Evolutionary conservation across 2,888 invertebrate species (phyloP), one percentile per base, ranked within the genome.

Genomic region (Drosophila vallismaia): DNA sequence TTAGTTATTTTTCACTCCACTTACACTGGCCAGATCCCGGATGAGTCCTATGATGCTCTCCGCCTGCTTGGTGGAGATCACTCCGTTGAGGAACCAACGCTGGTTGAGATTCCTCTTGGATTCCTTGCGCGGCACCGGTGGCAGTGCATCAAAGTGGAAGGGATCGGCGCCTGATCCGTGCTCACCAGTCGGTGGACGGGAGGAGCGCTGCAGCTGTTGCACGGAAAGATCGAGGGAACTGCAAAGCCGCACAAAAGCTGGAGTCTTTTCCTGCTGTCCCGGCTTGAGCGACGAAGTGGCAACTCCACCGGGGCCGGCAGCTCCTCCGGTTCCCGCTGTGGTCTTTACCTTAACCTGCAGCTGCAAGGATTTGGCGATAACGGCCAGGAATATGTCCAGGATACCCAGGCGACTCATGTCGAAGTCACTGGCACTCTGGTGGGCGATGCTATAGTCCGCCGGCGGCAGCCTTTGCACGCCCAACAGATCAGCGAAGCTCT

Each of bases 1-100:
- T 19, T 2, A 19, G 19, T 19, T 19, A 19, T 45, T 29, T 29
- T 19, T 4, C 10, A 14, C 0, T 19, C 2, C 26, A 92, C 93
- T 93, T 93, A 98, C 98, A 89, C 96, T 95, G 19, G 97, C 96
- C 95, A 99, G 97, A 88, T 99, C 98, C 71, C 96, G 95, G 14
- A 99, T 94, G 5, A 99, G 93, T 58, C 94, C 94, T 44, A 98
- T 96, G 46, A 98, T 97, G 52, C 96, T 95, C 90, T 97, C 96
- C 1, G 98, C 97, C 69, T 98, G 94, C 89, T 97, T 96, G 75
- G 95, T 94, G 10, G 95, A 94, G 76, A 97, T 96, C 58, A 94
- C 93, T 0, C 98, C 98, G 67, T 96, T 93, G 88, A 98, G 93
- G 94, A 97, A 98, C 98, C 98, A 98, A 9, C 93, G 89, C 29